These are phyloP conservation scores for Tryphoninae sp. DNA, from an alignment of 2,888 invertebrate species.

Conservation along the genomic window DNA sequence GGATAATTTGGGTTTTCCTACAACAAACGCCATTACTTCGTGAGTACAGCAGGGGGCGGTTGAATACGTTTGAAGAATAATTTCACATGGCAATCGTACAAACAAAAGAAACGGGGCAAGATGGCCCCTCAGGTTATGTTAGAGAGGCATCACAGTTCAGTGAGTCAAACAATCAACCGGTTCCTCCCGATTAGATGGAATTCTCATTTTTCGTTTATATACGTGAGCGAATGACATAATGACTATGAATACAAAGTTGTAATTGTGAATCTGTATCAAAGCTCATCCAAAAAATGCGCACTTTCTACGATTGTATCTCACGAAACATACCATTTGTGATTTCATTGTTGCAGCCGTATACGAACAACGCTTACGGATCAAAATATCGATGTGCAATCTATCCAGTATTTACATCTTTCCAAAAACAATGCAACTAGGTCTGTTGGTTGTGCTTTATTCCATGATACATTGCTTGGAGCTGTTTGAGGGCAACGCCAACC, in stretches of 20 bases:
- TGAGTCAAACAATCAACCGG: not conserved
- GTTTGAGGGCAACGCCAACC: not conserved
- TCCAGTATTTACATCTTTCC: not conserved
- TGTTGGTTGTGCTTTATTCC: not conserved
- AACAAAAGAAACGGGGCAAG: conserved; percentile 41
- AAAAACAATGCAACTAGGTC: not conserved
- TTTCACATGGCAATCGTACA: not conserved
- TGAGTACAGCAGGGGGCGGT: conserved; percentile 15
- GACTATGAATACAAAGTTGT: not conserved
- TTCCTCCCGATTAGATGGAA: too few species aligned
- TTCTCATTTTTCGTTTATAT: too few species aligned
- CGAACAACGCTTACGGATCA: not conserved
- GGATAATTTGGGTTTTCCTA: not conserved
- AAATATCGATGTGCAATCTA: not conserved
- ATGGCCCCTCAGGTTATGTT: conserved; percentile 54
- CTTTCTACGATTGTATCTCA: not conserved
- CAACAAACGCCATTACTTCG: not conserved
- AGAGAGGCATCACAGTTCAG: not conserved
- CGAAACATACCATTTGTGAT: not conserved
- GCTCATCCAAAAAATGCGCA: not conserved
- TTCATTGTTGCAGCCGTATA: not conserved
- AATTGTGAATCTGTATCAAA: not conserved
- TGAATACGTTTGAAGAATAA: not conserved
- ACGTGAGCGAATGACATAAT: not conserved
- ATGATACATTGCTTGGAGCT: not conserved